Percentiles rank a stretch among this genome's conserved stretches.
Conservation (phyloP, 2,888 invertebrate genomes). For the Altica lythri region DNA sequence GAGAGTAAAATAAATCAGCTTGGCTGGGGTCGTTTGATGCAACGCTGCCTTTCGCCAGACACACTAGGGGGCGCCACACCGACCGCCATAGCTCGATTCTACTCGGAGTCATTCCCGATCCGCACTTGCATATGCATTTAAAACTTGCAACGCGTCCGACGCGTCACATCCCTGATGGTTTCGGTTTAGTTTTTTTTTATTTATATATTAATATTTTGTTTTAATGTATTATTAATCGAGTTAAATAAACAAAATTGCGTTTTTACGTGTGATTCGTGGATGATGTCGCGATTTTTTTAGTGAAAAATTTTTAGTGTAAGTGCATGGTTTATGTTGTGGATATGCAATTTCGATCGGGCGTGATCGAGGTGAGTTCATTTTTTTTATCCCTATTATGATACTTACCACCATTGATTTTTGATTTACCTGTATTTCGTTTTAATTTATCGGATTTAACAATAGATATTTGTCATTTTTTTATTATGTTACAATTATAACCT, state of each 20-base stretch:
- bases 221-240: too few species aligned
- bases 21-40: constrained; percentile 29
- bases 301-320: constrained; percentile 11
- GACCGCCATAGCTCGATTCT: constrained; percentile 26
- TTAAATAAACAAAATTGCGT: constrained; percentile 2
- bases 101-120: constrained; percentile 11
- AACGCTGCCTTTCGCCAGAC: constrained; percentile 32
- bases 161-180: constrained; percentile 12
- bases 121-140: constrained; percentile 30
- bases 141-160: constrained; percentile 25
- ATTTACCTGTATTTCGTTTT: not conserved
- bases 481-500: too few species aligned
- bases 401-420: constrained; percentile 20
- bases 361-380: constrained; percentile 31
- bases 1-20: constrained; percentile 25
- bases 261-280: not conserved
- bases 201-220: constrained; percentile 9
- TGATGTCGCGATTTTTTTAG: not conserved
- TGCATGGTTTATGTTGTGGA: constrained; percentile 17
- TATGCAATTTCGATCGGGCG: constrained; percentile 23
- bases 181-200: constrained; percentile 6
- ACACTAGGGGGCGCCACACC: constrained; percentile 33
- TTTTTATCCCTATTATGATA: too few species aligned
- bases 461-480: not conserved
- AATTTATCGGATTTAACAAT: not conserved